Base-by-base conservation (phyloP, 2,113 vertebrate species). In the Notechis scutatus region DNA sequence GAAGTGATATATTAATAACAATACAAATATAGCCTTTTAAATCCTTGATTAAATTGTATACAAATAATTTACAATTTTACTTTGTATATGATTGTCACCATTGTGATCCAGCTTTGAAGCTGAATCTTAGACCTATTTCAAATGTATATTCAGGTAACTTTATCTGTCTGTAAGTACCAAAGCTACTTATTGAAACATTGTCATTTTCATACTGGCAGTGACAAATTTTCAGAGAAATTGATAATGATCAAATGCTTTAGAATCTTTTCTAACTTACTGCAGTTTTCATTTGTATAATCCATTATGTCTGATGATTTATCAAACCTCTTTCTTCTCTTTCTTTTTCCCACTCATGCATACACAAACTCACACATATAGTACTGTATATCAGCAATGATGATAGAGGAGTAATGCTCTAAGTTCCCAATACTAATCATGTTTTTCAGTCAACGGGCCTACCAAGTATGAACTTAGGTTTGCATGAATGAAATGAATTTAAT, bases 21-120 rank as follows among this genome's bases (percentile, higher is more conserved):
- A 87, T 90, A 91, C 92, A 54, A 96, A 95, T 74, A 86, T 52
- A 92, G 69, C 92, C 93, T 96, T 93, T 92, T 56, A 85, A 85
- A 56, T 92, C 64, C 92, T 95, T 96, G 93, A 94, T 95, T 87
- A 96, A 96, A 94, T 95, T 94, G 94, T 93, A 74, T 87, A 95
- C 74, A 95, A 81, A 88, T 59, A 93, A 92, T 93, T 96, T 94
- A 96, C 95, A 94, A 96, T 94, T 86, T 95, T 92, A 89, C 92
- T 97, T 97, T 97, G 96, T 97, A 97, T 87, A 52, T 96, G 50
- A 88, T 92, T 90, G 24, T 91, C 81, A 89, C 95, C 95, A 94
- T 87, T 94, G 94, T 95, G 93, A 96, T 97, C 86, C 94, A 64
- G 56, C 94, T 97, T 97, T 97, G 95, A 98, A 98, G 95, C 96